These are phyloP conservation scores for Prionchulus punctatus DNA, from an alignment of 2,888 invertebrate species.

Conservation along the genomic window DNA sequence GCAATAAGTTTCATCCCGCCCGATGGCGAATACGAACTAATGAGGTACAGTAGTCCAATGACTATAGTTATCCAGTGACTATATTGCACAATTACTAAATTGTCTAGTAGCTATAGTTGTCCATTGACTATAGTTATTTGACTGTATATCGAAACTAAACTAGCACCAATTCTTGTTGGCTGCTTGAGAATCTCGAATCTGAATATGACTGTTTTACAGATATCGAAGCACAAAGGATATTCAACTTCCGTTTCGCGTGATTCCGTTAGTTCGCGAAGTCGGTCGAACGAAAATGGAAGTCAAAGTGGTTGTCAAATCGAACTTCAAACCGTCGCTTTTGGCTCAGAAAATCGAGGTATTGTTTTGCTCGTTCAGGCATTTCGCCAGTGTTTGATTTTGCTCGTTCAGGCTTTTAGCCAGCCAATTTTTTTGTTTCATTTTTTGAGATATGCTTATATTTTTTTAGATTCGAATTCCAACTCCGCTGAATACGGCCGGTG, in stretches of 20 bases:
- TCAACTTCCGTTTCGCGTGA: constrained; percentile 95
- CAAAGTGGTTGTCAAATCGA: constrained; percentile 94
- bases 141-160: too few relatives aligned
- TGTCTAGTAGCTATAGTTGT: too few relatives aligned
- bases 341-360: constrained; percentile 95
- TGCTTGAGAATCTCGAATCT: background rate
- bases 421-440: too few relatives aligned
- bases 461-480: constrained; percentile 68
- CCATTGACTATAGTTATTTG: too few relatives aligned
- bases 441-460: background rate
- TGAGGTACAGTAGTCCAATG: too few relatives aligned
- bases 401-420: too few relatives aligned
- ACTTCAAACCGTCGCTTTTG: constrained; percentile 89
- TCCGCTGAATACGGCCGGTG: constrained; percentile 93
- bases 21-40: constrained; percentile 97
- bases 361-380: background rate
- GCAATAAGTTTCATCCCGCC: constrained; percentile 99
- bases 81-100: too few relatives aligned
- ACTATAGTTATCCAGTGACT: too few relatives aligned
- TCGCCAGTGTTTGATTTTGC: too few relatives aligned
- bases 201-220: constrained; percentile 43
- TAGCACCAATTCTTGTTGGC: background rate
- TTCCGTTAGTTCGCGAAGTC: constrained; percentile 90
- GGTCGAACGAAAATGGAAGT: constrained; percentile 99
- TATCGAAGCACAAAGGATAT: constrained; percentile 99